Conservation (phyloP, 2,888 invertebrate species). For the Octodonta nipae region DNA sequence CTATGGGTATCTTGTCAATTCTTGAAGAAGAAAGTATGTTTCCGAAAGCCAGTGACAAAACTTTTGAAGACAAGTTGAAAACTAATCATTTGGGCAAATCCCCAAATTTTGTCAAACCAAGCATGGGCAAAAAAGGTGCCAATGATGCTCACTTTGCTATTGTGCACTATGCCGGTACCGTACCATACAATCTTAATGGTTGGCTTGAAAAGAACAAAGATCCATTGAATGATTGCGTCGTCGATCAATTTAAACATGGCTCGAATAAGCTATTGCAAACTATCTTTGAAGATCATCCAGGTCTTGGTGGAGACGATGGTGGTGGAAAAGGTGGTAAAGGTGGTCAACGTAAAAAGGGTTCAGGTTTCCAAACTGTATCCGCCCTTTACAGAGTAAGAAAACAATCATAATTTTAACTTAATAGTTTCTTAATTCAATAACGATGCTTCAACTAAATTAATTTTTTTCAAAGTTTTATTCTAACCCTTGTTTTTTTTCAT, state of each 20-base stretch:
- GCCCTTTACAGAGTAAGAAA: slow-evolving; percentile 66
- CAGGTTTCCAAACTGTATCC: slow-evolving; percentile 79
- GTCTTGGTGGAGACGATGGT: slow-evolving; percentile 63
- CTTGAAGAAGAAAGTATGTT: slow-evolving; percentile 99
- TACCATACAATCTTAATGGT: slow-evolving; percentile 95
- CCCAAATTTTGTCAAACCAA: slow-evolving; percentile 90
- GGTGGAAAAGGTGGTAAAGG: slow-evolving; percentile 52
- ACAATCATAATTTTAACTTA: no score
- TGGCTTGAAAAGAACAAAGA: slow-evolving; percentile 99
- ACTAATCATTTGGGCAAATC: slow-evolving; percentile 99
- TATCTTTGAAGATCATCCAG: slow-evolving; percentile 91
- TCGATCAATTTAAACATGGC: slow-evolving; percentile 91
- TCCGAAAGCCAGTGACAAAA: slow-evolving; percentile 98
- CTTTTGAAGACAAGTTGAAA: slow-evolving; percentile 97
- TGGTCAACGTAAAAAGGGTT: slow-evolving; percentile 76
- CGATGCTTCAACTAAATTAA: no score
- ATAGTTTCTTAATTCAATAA: slow-evolving; percentile 6
- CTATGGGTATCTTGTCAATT: slow-evolving; percentile 99
- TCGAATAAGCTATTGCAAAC: slow-evolving; percentile 71
- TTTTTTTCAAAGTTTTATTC: no score
- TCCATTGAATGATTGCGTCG: slow-evolving; percentile 98
- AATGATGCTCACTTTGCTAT: slow-evolving; percentile 96
- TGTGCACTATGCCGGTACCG: slow-evolving; percentile 97
- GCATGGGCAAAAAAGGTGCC: slow-evolving; percentile 93
- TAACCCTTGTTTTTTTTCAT: no score